Base-by-base conservation (phyloP, 2,797 vertebrate genomes). In the Scleropages formosus region DNA sequence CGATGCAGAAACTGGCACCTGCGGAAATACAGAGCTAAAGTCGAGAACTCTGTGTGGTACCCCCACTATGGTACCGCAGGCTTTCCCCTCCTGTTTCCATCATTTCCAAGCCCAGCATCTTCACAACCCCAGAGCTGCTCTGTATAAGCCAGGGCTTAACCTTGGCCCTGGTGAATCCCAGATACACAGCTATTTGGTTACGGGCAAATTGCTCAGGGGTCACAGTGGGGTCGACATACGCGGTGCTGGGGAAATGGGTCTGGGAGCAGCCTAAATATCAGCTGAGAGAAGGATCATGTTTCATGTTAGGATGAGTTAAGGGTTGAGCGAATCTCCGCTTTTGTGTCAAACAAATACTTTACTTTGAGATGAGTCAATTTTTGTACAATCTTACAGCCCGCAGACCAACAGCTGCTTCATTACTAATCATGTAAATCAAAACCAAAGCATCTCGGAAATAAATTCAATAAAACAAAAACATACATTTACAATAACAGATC, bases 221-320 rank as follows among this genome's bases (percentile, higher is more conserved):
- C 68, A 16, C 51, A 12, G 22, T 3, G 22, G 56, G 68, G n/a
- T 71, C 18, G 56, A 27, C 27, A 47, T 24, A 56, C 56, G 47
- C n/a, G 83, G 79, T n/a, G n/a, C 86, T 82, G 77, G 69, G 74
- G 78, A 83, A 74, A 81, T 72, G 70, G 73, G 80, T 75, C 80
- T 71, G 75, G 80, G 75, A 53, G 74, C 60, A 75, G 75, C 77
- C 79, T 78, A 74, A 76, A 80, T 77, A 64, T 76, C 66, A 75
- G 72, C 75, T 70, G 27, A n/a, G n/a, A n/a, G 79, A 77, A 75
- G n/a, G n/a, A 80, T 85, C 87, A 84, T 78, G 78, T 88, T 89
- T 86, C 84, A n/a, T 81, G 79, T 85, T 82, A 84, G 80, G 80
- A 81, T 71, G 80, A 44, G 77, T 73, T 77, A 77, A 85, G 71